Evolutionary conservation across 2,113 vertebrate genomes (phyloP).

Genomic region (Nothoprocta pentlandii): DNA sequence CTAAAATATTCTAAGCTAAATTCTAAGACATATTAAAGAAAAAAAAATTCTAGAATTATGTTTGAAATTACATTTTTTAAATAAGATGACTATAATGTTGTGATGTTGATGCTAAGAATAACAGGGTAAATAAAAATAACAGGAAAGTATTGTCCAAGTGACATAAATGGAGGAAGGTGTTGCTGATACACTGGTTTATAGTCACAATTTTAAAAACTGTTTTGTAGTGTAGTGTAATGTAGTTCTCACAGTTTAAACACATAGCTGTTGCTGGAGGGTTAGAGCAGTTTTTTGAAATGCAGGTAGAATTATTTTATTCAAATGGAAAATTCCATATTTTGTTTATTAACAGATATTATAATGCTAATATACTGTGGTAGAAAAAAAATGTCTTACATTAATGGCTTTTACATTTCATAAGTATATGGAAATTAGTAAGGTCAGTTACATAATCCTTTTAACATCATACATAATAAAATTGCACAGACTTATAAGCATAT

Average conservation of each 20-base stretch:
- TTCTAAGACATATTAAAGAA: background rate
- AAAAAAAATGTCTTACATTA: background rate
- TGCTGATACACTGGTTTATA: background rate
- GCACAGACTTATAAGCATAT: constrained; percentile 7
- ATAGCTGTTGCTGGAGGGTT: background rate
- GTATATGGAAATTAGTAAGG: background rate
- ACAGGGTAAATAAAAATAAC: background rate
- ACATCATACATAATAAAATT: constrained; percentile 26
- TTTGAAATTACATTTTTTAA: background rate
- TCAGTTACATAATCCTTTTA: constrained; percentile 2
- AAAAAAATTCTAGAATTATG: background rate
- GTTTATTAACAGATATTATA: background rate
- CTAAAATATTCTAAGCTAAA: background rate
- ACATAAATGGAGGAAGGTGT: background rate
- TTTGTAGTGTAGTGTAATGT: background rate
- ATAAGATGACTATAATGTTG: background rate
- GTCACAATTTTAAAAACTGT: background rate
- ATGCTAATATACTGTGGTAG: background rate
- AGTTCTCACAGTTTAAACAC: background rate
- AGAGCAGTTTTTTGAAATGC: background rate
- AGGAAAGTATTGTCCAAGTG: background rate
- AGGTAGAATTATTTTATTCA: background rate
- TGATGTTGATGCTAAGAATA: background rate
- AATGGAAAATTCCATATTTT: background rate
- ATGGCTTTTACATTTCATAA: constrained; percentile 8